Evolutionary conservation across 2,888 invertebrate species (phyloP).

Genomic region (Taenaris catops): DNA sequence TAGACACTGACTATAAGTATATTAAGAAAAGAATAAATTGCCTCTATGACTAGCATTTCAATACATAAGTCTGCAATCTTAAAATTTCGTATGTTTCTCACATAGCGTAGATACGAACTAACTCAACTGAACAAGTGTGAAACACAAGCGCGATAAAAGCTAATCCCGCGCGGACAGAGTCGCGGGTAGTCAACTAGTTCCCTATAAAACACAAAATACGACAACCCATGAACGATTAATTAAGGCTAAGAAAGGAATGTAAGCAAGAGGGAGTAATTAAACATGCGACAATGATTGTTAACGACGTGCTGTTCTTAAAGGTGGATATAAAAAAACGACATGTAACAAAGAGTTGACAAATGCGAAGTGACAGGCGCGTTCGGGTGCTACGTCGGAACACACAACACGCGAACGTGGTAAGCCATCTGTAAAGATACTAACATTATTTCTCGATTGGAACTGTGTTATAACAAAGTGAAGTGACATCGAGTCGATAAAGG

Average conservation of each 20-base stretch:
- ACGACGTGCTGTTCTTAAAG: constrained; percentile 11
- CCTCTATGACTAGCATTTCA: too few species aligned
- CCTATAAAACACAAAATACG: too few species aligned
- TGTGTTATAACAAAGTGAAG: neutral
- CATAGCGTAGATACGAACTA: too few species aligned
- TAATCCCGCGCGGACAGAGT: too few species aligned
- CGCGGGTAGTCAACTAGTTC: too few species aligned
- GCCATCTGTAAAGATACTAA: constrained; percentile 21
- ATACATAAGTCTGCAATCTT: too few species aligned
- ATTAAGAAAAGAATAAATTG: too few species aligned
- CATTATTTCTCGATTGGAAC: constrained; percentile 4
- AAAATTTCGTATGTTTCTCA: too few species aligned
- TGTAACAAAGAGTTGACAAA: constrained; percentile 18
- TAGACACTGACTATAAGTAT: too few species aligned
- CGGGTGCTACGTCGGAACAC: constrained; percentile 21
- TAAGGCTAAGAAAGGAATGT: neutral
- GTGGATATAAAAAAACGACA: constrained; percentile 8
- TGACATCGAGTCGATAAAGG: constrained; percentile 9
- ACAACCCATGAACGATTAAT: too few species aligned
- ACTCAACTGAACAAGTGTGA: too few species aligned
- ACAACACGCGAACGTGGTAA: constrained; percentile 24
- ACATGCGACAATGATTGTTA: constrained; percentile 9
- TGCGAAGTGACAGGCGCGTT: constrained; percentile 28
- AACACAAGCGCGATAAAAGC: too few species aligned
- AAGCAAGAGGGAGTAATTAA: constrained; percentile 2